phyloP scores from a whole-genome alignment of 2,113 vertebrate genomes.

The Macquaria australasica region DNA sequence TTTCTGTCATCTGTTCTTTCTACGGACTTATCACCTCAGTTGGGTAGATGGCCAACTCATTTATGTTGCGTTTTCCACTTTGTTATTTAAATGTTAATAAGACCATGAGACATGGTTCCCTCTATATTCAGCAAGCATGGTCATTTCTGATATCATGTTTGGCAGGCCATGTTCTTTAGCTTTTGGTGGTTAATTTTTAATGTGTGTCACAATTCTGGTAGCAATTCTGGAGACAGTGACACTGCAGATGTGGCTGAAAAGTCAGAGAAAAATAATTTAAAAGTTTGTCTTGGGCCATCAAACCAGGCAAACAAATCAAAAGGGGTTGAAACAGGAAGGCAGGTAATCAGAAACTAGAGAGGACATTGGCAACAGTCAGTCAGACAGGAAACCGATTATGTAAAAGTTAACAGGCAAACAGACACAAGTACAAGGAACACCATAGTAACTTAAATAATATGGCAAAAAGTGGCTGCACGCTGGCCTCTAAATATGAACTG shows the following conservation, averaged over 20 bases:
- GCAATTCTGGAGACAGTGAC: neutral
- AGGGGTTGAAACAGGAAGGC: neutral
- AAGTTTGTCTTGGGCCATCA: too few species aligned
- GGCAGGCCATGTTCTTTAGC: neutral
- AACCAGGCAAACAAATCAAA: neutral
- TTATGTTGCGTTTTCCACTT: neutral
- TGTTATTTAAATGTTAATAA: neutral
- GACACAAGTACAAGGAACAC: neutral
- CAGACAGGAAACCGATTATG: neutral
- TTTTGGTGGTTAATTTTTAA: neutral
- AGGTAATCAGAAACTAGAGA: neutral
- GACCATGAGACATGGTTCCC: neutral
- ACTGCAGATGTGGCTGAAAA: neutral
- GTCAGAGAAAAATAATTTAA: too few species aligned
- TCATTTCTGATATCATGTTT: too few species aligned
- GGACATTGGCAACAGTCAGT: neutral
- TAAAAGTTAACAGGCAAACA: neutral
- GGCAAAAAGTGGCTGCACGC: too few species aligned
- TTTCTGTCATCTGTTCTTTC: neutral
- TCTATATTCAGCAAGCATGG: neutral
- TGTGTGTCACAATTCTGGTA: neutral
- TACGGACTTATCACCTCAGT: neutral
- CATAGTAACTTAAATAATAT: too few species aligned
- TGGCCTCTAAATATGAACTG: conserved; percentile 8
- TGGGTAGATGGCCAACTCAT: neutral